These are phyloP conservation scores for Rhynchotus rufescens DNA, from an alignment of 2,797 vertebrate genomes.

Conservation along the genomic window DNA sequence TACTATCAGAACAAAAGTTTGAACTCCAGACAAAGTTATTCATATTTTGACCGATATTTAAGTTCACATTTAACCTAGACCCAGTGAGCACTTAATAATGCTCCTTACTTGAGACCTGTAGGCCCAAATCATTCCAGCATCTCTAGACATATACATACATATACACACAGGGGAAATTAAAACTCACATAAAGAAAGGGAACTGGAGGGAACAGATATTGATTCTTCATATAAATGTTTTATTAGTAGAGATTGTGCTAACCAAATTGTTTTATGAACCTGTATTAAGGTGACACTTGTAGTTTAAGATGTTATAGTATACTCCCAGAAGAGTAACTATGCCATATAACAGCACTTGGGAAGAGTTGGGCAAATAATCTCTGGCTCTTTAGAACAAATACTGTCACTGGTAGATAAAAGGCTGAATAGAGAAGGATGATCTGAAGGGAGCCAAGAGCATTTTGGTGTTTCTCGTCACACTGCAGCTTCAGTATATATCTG, in stretches of 20 bases:
- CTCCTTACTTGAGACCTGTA: not conserved
- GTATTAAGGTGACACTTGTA: not conserved
- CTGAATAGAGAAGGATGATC: not conserved
- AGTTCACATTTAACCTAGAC: not conserved
- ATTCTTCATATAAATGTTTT: constrained; percentile 52
- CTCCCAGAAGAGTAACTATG: not conserved
- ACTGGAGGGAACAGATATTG: constrained; percentile 19
- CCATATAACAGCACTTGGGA: not conserved
- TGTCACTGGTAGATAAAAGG: not conserved
- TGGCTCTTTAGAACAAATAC: not conserved
- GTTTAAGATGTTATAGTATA: not conserved
- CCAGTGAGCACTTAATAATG: not conserved
- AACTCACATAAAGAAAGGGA: constrained; percentile 10
- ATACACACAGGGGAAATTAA: constrained; percentile 43
- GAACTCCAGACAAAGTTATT: not conserved
- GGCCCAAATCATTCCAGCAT: not conserved
- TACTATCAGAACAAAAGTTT: not conserved
- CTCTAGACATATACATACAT: not conserved
- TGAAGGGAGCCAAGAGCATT: not conserved
- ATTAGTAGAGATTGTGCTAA: constrained; percentile 4
- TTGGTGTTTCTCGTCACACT: not conserved
- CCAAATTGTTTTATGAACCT: constrained; percentile 33
- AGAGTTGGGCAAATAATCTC: not conserved
- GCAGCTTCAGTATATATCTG: not conserved
- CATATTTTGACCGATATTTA: not conserved